These are phyloP conservation scores for Bungarus multicinctus DNA, from an alignment of 2,113 vertebrate genomes.

Conservation along the genomic window DNA sequence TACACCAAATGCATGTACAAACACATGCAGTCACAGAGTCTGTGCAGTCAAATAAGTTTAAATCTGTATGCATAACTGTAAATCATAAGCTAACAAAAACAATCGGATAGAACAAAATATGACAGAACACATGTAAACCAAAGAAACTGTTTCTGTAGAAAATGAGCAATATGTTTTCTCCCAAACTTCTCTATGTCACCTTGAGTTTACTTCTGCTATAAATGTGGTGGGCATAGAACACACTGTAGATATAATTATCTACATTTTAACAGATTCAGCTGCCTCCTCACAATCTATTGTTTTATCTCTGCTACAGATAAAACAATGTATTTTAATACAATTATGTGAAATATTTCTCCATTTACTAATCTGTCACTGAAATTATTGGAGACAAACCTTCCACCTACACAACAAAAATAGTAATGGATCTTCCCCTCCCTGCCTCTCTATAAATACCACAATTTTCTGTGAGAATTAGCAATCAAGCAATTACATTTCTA, in stretches of 20 bases:
- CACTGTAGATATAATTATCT: background rate
- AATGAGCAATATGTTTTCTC: background rate
- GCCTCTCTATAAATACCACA: background rate
- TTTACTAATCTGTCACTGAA: background rate
- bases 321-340: background rate
- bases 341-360: background rate
- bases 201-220: background rate
- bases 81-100: background rate
- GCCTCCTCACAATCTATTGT: background rate
- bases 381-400: background rate
- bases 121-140: background rate
- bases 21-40: background rate
- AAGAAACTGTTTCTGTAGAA: background rate
- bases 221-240: background rate
- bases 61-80: background rate
- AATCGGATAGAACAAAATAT: background rate
- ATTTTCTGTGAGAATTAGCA: background rate
- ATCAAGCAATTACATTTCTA: background rate
- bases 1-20: background rate
- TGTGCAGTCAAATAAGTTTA: background rate
- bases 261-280: background rate
- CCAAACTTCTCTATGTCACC: background rate
- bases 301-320: background rate
- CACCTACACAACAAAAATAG: background rate
- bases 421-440: background rate